phyloP scores from a whole-genome alignment of 2,113 vertebrate genomes.

The Bagarius yarrelli region DNA sequence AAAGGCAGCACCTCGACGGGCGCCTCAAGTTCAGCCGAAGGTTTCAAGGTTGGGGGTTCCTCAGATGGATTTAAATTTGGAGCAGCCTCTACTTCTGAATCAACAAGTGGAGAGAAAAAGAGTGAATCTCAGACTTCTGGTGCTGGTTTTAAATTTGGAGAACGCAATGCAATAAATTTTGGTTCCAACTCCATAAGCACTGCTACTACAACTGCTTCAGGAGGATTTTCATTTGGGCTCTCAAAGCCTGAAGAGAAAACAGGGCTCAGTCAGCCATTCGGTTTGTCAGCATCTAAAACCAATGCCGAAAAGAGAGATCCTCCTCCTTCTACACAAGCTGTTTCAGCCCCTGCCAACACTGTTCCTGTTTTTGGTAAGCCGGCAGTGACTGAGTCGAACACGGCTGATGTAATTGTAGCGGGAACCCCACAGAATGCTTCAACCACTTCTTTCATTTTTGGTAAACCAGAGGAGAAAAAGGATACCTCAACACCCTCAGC shows the following conservation, averaged over 20 bases:
- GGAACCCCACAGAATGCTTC: constrained; percentile 59
- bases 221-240: constrained; percentile 75
- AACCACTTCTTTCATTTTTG: constrained; percentile 74
- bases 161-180: constrained; percentile 64
- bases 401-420: constrained; percentile 63
- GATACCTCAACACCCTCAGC: constrained; percentile 65
- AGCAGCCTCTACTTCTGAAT: constrained; percentile 64
- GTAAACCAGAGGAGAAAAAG: constrained; percentile 84
- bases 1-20: constrained; percentile 60
- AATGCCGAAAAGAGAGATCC: constrained; percentile 58
- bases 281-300: constrained; percentile 68
- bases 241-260: constrained; percentile 71
- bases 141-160: constrained; percentile 78
- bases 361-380: constrained; percentile 74
- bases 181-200: constrained; percentile 66
- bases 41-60: constrained; percentile 29
- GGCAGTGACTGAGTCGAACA: constrained; percentile 64
- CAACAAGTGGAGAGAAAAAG: constrained; percentile 76
- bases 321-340: constrained; percentile 49
- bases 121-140: constrained; percentile 64
- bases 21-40: neutral
- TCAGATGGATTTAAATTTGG: constrained; percentile 73
- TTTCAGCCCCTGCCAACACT: constrained; percentile 52
- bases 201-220: constrained; percentile 64
- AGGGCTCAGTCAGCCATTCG: constrained; percentile 61